Base-by-base conservation (phyloP, 2,113 vertebrate genomes). In the Silurus glanis region DNA sequence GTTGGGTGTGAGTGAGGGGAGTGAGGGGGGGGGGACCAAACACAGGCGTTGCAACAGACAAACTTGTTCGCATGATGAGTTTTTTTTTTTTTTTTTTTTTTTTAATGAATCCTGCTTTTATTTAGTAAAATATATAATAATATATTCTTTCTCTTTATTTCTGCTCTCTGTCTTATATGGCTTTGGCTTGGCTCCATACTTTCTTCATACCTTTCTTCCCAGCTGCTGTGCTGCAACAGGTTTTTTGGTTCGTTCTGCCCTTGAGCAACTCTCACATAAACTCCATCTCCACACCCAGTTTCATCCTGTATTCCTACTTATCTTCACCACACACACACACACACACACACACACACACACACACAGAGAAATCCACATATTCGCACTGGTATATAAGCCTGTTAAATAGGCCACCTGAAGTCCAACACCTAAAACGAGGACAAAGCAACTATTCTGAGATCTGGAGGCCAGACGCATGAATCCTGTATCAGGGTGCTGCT, bases 221-320 rank as follows among this genome's bases (percentile, higher is more conserved):
- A 55, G 90, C 69, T 83, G 81, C 91, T 91, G 89, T 94, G 93
- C 94, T 92, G 92, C 91, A 93, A 94, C 93, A 95, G 92, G 90
- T 90, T 90, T 85, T 17, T 80, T 47, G 10, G 3, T 25, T 13
- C 14, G 23, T 9, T 93, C 92, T 93, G 88, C 87, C 89, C 90
- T 87, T 59, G 59, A 9, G 76, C 86, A 84, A 4, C 37, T 87
- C 58, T 74, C 51, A 59, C 51, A 71, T n/a, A 51, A 62, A 78
- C 80, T 87, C 71, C 61, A n/a, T 75, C 21, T n/a, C 61, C 61
- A 85, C n/a, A 23, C 56, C 74, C 16, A 64, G 25, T 14, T 51
- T 17, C 47, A 37, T 45, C n/a, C 8, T 72, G 69, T 47, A 72
- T 45, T 47, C 8, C 47, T 51, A 51, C 17, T 1, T 23, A n/a